Percentiles rank a stretch among this genome's conserved stretches.
phyloP scores from a whole-genome alignment of 2,797 vertebrate species.

The Takifugu ocellatus region DNA sequence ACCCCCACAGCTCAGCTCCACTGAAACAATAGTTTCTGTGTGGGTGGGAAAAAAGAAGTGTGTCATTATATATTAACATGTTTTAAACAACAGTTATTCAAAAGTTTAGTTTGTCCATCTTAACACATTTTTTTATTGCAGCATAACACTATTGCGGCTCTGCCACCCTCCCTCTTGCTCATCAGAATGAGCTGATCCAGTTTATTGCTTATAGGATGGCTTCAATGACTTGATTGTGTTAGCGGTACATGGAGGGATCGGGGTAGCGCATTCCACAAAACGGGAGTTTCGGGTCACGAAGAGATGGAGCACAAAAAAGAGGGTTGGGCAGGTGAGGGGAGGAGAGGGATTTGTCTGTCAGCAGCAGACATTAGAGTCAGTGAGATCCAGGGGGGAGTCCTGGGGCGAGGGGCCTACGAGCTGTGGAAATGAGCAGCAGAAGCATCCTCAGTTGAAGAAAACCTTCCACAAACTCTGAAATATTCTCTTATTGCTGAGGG shows the following conservation, averaged over 20 bases:
- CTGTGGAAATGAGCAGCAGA: conserved; percentile 34
- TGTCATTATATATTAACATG: neutral
- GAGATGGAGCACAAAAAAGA: conserved; percentile 3
- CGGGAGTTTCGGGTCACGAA: conserved; percentile 44
- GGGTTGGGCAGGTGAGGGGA: conserved; percentile 20
- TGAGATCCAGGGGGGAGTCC: conserved; percentile 18
- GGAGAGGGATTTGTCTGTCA: conserved; percentile 57
- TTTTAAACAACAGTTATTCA: neutral
- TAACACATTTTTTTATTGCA: neutral
- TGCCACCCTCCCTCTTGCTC: neutral
- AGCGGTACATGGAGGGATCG: conserved; percentile 27
- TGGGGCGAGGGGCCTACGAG: conserved; percentile 33
- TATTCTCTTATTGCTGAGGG: conserved; percentile 6
- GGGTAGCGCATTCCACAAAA: conserved; percentile 27
- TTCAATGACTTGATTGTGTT: conserved; percentile 30
- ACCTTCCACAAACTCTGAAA: conserved; percentile 6
- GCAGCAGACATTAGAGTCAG: conserved; percentile 56
- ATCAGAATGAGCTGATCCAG: neutral
- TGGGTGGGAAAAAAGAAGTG: neutral
- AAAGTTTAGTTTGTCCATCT: neutral
- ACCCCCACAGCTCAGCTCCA: conserved; percentile 89
- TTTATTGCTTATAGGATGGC: conserved; percentile 32
- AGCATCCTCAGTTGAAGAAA: conserved; percentile 10
- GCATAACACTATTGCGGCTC: neutral
- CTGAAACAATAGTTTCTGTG: conserved; percentile 72